These are phyloP conservation scores for Pristis pectinata DNA, from an alignment of 2,797 vertebrate genomes.

Conservation along the genomic window DNA sequence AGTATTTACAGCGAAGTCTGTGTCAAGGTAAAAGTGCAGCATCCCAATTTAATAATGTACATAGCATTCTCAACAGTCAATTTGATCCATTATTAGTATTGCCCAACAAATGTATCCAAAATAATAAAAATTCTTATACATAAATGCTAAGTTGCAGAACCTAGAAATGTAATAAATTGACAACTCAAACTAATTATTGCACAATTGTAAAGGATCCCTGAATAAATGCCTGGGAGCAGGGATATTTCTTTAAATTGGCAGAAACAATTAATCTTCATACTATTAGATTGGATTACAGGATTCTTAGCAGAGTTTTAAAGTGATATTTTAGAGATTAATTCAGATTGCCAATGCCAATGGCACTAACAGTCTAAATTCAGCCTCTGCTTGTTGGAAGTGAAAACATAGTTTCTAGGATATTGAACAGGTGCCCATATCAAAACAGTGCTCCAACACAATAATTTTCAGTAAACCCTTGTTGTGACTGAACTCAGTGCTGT, in stretches of 20 bases:
- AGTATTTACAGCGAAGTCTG: neutral
- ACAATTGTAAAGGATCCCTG: neutral
- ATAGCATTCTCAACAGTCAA: neutral
- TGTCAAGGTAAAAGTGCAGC: neutral
- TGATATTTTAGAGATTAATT: neutral
- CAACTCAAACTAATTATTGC: neutral
- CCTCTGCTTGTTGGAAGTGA: neutral
- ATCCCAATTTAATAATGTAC: neutral
- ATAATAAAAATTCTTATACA: neutral
- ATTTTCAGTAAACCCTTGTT: neutral
- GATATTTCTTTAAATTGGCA: neutral
- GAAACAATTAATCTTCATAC: neutral
- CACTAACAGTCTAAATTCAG: neutral
- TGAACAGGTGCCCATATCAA: neutral
- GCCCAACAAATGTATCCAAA: neutral
- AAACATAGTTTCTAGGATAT: neutral
- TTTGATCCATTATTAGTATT: neutral
- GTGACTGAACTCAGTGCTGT: neutral
- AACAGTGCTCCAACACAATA: neutral
- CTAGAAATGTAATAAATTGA: neutral
- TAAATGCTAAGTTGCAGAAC: neutral
- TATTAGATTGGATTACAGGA: neutral
- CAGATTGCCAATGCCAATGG: neutral
- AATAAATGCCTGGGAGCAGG: neutral
- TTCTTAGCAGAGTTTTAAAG: neutral